Evolutionary conservation across 1,140 invertebrate species (phyloP), one percentile per base, ranked within the genome.

Genomic region (Danaus melanippus): DNA sequence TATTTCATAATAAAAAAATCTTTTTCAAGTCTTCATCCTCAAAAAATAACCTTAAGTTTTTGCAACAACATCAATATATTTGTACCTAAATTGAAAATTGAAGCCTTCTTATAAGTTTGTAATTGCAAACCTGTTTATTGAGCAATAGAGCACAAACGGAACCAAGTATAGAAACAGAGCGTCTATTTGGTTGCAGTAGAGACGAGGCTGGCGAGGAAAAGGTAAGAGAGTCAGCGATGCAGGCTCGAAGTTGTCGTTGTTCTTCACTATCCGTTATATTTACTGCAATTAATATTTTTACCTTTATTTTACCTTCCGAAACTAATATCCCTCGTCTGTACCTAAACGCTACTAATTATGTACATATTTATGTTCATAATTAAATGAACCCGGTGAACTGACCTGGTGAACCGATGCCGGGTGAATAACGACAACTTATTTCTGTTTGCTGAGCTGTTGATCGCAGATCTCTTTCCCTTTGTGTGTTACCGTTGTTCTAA

Each of bases 91-190:
- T 32, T 32, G 21, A 32, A 32, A 32, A 32, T 32, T 32, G 0
- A 32, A 32, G 21, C 21, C 21, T 3, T 32, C 21, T 32, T 32
- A 8, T 5, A 32, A 7, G 2, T 5, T 32, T 32, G 2, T 32
- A 32, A 4, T 32, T 32, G 6, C 21, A 5, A 44, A 82, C 77
- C 71, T 76, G 75, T 66, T 83, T 83, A 17, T 76, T 77, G 7
- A 83, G 71, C 46, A 85, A 63, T 41, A 85, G 51, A 12, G 82
- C 82, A 52, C 79, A 83, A 1, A 85, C 82, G 0, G 82, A 85
- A 42, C 79, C 77, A 6, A 85, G 69, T 40, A 85, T 79, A 40
- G 82, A 85, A 50, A 72, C 69, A 43, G 82, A 80, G 17, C 74
- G 70, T 6, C 58, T 58, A 1, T 69, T 43, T 7, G 72, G 66